A percentile compares a stretch with the other conserved stretches of the same genome.
phyloP scores from a whole-genome alignment of 1,140 invertebrate genomes.

The Drosophila ficusphila region DNA sequence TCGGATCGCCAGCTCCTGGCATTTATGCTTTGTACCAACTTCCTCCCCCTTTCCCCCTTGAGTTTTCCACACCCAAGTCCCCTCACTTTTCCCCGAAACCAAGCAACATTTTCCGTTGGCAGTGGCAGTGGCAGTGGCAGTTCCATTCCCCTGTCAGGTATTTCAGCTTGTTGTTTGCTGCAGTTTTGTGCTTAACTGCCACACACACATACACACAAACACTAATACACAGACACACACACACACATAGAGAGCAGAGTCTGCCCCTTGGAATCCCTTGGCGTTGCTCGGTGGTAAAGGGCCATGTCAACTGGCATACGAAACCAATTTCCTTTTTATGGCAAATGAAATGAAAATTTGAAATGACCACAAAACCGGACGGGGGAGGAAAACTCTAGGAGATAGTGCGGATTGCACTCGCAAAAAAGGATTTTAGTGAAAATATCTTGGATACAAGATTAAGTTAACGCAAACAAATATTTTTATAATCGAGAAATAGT shows the following conservation, averaged over 20 bases:
- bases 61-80: no score
- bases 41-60: not conserved
- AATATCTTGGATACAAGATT: no score
- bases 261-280: not conserved
- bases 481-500: no score
- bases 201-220: conserved; percentile 22
- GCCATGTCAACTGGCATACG: conserved; percentile 69
- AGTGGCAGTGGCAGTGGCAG: not conserved
- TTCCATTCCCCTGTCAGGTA: conserved; percentile 37
- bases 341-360: conserved; percentile 83
- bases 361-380: conserved; percentile 76
- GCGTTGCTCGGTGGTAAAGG: conserved; percentile 33
- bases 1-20: conserved; percentile 17
- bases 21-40: conserved; percentile 15
- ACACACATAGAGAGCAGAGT: conserved; percentile 6
- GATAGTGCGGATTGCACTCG: not conserved
- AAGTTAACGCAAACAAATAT: no score
- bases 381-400: not conserved
- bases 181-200: conserved; percentile 39
- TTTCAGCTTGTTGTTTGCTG: conserved; percentile 43
- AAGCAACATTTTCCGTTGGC: conserved; percentile 1
- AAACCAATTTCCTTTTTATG: conserved; percentile 83
- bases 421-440: not conserved
- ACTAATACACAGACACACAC: no score
- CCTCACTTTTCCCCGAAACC: not conserved